Evolutionary conservation across 2,113 vertebrate species (phyloP).

Genomic region (Odocoileus virginianus): DNA sequence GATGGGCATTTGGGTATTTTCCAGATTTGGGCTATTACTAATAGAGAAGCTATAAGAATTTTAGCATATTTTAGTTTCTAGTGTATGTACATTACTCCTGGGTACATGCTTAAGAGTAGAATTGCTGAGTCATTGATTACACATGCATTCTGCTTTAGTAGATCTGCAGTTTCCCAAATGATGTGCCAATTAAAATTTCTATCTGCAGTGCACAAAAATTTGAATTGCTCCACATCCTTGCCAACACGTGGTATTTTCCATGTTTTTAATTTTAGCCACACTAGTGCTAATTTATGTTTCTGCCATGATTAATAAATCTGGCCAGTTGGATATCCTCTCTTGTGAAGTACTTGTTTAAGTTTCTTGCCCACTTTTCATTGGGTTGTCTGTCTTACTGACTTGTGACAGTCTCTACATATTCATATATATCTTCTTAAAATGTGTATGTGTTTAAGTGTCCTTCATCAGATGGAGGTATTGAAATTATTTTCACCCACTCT

Average conservation of each 20-base stretch:
- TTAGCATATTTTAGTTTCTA: not conserved
- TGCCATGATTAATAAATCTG: not conserved
- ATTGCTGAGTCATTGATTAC: not conserved
- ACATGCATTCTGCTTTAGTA: not conserved
- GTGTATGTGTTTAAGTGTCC: fast-evolving
- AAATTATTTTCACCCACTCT: not conserved
- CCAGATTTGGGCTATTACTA: not conserved
- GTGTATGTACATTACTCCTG: not conserved
- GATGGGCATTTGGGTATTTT: not conserved
- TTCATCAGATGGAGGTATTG: not conserved
- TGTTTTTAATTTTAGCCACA: not conserved
- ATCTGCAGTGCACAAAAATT: not conserved
- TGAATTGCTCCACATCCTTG: not conserved
- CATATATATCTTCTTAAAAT: not conserved
- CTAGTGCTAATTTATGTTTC: not conserved
- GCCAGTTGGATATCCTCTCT: not conserved
- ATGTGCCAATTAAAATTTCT: not conserved
- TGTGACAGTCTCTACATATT: not conserved
- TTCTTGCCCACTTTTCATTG: not conserved
- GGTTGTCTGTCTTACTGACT: not conserved
- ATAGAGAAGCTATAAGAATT: not conserved
- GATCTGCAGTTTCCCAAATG: not conserved
- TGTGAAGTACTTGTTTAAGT: not conserved
- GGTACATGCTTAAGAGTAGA: not conserved
- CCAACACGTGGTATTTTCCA: not conserved